These are phyloP conservation scores for Campylorhamphus procurvoides DNA, from an alignment of 2,113 vertebrate species.

Conservation along the genomic window DNA sequence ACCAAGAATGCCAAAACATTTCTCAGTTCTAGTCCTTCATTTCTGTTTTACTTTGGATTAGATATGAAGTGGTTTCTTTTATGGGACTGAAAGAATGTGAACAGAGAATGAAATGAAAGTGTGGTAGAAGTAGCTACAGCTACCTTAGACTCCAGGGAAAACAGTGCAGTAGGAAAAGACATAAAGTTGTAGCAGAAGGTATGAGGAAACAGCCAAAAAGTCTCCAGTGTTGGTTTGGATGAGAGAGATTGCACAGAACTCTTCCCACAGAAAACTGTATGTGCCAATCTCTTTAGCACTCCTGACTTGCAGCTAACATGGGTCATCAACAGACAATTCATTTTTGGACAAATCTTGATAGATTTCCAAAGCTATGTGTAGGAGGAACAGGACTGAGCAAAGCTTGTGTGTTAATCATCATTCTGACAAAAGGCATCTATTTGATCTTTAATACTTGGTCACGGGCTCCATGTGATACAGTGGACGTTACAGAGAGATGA, in stretches of 20 bases:
- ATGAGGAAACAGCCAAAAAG: conserved; percentile 16
- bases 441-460: conserved; percentile 31
- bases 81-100: background rate
- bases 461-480: conserved; percentile 3
- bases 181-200: background rate
- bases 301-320: conserved; percentile 1
- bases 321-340: conserved; percentile 46
- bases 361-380: conserved; percentile 25
- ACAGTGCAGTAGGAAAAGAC: background rate
- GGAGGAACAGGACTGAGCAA: conserved; percentile 31
- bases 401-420: conserved; percentile 37
- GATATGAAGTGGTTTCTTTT: background rate
- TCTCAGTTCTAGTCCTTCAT: background rate
- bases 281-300: background rate
- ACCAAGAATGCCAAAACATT: background rate
- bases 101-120: background rate
- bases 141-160: background rate
- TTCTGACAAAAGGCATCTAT: conserved; percentile 25
- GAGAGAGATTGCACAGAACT: background rate
- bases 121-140: background rate
- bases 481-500: conserved; percentile 43
- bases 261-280: conserved; percentile 35
- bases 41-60: background rate
- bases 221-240: conserved; percentile 4
- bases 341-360: conserved; percentile 26